Conservation (phyloP, 2,888 invertebrate genomes). For the Ophonus ardosiacus region DNA sequence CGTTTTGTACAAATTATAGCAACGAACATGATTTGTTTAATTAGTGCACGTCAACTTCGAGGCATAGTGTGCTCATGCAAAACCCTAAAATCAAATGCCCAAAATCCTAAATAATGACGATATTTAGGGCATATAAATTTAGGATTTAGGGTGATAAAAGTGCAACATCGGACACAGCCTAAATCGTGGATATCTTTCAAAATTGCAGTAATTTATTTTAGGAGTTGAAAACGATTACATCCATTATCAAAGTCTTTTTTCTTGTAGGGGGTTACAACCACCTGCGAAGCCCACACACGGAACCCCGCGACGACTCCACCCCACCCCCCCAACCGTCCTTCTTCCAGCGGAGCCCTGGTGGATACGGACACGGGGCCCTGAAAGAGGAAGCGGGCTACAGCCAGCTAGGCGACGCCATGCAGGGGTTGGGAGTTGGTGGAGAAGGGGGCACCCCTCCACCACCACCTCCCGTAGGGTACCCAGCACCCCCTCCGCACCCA, state of each 20-base stretch:
- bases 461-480: slow-evolving; percentile 75
- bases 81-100: too few species aligned
- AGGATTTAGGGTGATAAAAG: too few species aligned
- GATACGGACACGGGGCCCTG: slow-evolving; percentile 68
- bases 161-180: too few species aligned
- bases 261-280: slow-evolving; percentile 78
- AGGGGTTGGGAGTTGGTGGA: slow-evolving; percentile 69
- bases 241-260: not conserved
- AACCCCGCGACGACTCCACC: slow-evolving; percentile 77
- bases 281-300: slow-evolving; percentile 75
- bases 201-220: too few species aligned
- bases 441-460: slow-evolving; percentile 76
- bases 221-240: too few species aligned
- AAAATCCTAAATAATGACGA: too few species aligned
- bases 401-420: slow-evolving; percentile 66
- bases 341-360: slow-evolving; percentile 71
- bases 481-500: slow-evolving; percentile 71
- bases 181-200: too few species aligned
- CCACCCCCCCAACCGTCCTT: slow-evolving; percentile 71
- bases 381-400: slow-evolving; percentile 70
- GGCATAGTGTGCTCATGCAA: too few species aligned
- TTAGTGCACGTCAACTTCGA: too few species aligned
- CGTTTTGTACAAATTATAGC: too few species aligned
- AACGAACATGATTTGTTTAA: too few species aligned
- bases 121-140: too few species aligned